phyloP scores from a whole-genome alignment of 2,888 invertebrate genomes.

The Limenitis arthemis region DNA sequence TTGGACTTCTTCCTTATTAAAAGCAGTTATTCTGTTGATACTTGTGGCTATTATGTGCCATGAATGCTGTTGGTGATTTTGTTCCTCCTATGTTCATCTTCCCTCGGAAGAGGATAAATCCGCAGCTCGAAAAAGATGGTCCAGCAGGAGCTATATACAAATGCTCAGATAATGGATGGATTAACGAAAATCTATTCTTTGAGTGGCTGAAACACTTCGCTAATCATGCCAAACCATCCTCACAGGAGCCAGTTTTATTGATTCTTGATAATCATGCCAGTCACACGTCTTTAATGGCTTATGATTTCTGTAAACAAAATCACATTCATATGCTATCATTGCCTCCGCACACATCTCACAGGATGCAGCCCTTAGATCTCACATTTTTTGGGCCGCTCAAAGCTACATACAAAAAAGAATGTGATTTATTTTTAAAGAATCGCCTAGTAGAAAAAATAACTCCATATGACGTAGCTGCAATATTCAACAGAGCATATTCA shows the following conservation, averaged over 20 bases:
- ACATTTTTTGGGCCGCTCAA: conserved; percentile 26
- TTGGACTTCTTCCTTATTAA: too few relatives aligned
- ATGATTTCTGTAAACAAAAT: conserved; percentile 27
- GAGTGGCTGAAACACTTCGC: conserved; percentile 30
- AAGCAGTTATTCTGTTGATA: too few relatives aligned
- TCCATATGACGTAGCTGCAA: conserved; percentile 31
- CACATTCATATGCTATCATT: conserved; percentile 25
- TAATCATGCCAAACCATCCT: conserved; percentile 22
- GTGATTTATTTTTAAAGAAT: conserved; percentile 32
- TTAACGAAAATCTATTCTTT: conserved; percentile 30
- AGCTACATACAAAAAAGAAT: conserved; percentile 29
- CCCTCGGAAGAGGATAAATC: conserved; percentile 44
- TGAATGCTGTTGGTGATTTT: conserved; percentile 41
- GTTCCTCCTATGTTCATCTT: conserved; percentile 58
- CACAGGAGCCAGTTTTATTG: conserved; percentile 22
- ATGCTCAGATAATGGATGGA: conserved; percentile 32
- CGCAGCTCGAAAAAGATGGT: conserved; percentile 42
- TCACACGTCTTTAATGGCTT: conserved; percentile 23
- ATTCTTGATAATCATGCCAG: conserved; percentile 27
- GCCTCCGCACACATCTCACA: conserved; percentile 26
- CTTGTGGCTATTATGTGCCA: conserved; percentile 46
- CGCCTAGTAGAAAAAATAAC: conserved; percentile 28
- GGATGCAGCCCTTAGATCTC: conserved; percentile 28
- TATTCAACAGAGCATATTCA: conserved; percentile 17
- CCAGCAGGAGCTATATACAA: conserved; percentile 38